These are phyloP conservation scores for Uria lomvia DNA, from an alignment of 2,113 vertebrate genomes.

Conservation along the genomic window DNA sequence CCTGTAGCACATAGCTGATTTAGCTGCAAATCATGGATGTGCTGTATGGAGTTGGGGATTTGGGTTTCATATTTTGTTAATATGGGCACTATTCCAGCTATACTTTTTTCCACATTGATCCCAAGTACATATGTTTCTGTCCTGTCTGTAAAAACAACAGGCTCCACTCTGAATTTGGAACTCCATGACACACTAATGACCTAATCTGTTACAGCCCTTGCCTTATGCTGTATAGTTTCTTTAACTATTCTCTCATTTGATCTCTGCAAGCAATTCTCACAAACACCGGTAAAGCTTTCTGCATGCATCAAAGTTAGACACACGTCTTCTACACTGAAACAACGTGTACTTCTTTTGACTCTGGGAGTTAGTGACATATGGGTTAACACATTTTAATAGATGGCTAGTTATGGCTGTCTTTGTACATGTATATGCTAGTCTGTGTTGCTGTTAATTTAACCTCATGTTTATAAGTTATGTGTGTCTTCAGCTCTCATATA, in stretches of 20 bases:
- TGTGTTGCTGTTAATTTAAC: background rate
- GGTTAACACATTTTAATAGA: background rate
- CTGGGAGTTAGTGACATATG: background rate
- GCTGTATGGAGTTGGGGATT: background rate
- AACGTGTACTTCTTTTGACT: background rate
- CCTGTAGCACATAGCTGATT: background rate
- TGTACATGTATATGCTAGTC: accelerated
- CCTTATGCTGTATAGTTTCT: background rate
- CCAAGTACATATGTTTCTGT: accelerated
- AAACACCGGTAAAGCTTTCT: background rate
- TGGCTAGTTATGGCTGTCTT: background rate
- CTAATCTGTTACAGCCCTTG: background rate
- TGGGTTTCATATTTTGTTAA: background rate
- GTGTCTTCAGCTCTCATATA: background rate
- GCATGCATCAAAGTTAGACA: accelerated
- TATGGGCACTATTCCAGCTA: background rate
- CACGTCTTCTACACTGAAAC: background rate
- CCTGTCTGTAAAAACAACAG: background rate
- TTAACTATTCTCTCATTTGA: background rate
- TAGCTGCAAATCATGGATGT: background rate
- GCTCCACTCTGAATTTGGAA: background rate
- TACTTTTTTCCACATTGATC: accelerated
- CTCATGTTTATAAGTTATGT: background rate
- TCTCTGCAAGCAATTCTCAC: background rate
- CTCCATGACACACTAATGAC: accelerated